phyloP scores from a whole-genome alignment of 2,113 vertebrate genomes.

The Elachura formosa region DNA sequence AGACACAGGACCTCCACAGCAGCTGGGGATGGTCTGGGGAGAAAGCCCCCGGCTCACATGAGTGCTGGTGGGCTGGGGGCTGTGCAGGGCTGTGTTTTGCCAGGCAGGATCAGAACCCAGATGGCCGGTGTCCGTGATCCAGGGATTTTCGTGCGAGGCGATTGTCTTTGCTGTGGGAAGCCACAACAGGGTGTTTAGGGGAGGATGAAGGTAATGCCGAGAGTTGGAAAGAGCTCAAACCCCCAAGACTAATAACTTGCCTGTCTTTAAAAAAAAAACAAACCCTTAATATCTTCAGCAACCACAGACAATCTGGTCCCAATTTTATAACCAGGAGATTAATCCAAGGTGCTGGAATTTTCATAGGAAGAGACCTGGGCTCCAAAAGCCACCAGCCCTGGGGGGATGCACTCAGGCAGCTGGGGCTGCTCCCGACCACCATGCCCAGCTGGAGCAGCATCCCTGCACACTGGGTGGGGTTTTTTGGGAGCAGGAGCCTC shows the following conservation, averaged over 20 bases:
- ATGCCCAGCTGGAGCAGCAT: not conserved
- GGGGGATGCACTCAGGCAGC: not conserved
- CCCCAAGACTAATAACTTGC: not conserved
- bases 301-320: not conserved
- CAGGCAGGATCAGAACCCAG: not conserved
- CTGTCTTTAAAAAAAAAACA: slow-evolving; percentile 18
- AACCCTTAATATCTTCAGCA: not conserved
- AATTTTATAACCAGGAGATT: not conserved
- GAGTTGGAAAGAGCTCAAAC: not conserved
- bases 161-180: not conserved
- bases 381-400: not conserved
- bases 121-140: not conserved
- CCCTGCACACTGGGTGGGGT: not conserved
- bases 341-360: not conserved
- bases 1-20: rapidly evolving
- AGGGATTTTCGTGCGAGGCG: not conserved
- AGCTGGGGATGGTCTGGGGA: not conserved
- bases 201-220: slow-evolving; percentile 4
- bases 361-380: not conserved
- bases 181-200: not conserved
- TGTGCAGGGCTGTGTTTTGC: not conserved
- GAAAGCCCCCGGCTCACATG: rapidly evolving
- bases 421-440: not conserved
- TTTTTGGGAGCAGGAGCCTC: not conserved
- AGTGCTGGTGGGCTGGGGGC: not conserved